These are phyloP conservation scores for Brachyrhaphis roseni DNA, from an alignment of 2,797 vertebrate species.

Conservation along the genomic window DNA sequence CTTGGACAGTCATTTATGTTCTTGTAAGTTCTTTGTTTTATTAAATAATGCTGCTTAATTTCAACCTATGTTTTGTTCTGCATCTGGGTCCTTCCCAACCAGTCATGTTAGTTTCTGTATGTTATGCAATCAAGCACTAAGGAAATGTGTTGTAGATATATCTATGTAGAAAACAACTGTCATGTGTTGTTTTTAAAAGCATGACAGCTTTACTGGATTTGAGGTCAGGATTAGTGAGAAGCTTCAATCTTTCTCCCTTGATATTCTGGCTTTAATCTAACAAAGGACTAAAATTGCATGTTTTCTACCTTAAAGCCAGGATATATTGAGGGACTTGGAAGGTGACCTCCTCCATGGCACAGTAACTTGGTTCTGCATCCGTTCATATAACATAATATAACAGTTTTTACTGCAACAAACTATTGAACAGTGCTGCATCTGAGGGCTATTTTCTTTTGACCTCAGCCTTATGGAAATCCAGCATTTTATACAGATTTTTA, in stretches of 20 bases:
- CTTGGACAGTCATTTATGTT: neutral
- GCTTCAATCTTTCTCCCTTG: neutral
- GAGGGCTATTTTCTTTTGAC: slow-evolving; percentile 9
- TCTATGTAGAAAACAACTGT: too few relatives aligned
- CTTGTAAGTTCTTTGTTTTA: neutral
- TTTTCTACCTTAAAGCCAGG: slow-evolving; percentile 53
- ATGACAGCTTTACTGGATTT: neutral
- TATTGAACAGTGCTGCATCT: neutral
- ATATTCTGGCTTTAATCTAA: neutral
- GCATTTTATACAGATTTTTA: slow-evolving; percentile 23
- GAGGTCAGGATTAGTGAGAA: neutral
- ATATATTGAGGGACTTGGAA: slow-evolving; percentile 50
- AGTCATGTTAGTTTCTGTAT: neutral
- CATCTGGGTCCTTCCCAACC: neutral
- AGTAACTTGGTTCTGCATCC: slow-evolving; percentile 23
- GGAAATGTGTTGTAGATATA: neutral
- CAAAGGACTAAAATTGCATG: slow-evolving; percentile 43
- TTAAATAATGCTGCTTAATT: neutral
- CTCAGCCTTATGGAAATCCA: slow-evolving; percentile 15
- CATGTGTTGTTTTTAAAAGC: neutral
- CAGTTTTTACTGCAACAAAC: slow-evolving; percentile 13
- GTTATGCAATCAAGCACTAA: neutral
- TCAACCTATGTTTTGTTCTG: neutral
- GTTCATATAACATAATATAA: neutral
- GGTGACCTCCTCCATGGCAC: slow-evolving; percentile 55